Percentiles rank a stretch among this genome's conserved stretches.
Conservation (phyloP, 2,113 vertebrate genomes). For the Lycaon pictus region DNA sequence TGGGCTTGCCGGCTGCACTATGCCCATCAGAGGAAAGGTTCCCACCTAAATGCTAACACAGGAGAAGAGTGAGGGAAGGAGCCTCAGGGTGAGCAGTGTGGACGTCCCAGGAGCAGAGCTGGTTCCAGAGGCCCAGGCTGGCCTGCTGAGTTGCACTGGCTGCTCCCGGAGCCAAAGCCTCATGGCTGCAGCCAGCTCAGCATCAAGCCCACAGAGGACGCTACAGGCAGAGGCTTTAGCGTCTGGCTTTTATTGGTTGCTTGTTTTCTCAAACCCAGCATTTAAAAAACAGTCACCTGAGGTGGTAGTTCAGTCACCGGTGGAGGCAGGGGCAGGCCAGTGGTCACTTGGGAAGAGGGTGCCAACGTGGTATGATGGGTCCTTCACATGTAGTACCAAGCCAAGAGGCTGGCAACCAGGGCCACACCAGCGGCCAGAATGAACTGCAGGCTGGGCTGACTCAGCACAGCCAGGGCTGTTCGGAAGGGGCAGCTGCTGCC, state of each 20-base stretch:
- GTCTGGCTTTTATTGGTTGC: conserved; percentile 77
- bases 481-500: conserved; percentile 87
- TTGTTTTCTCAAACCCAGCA: conserved; percentile 77
- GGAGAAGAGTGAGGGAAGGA: fast-evolving
- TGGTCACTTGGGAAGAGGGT: background rate
- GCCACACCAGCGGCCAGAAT: conserved; percentile 91
- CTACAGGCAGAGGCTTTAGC: conserved; percentile 50
- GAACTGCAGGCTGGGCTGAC: conserved; percentile 92
- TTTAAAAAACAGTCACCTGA: conserved; percentile 79
- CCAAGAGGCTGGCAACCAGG: conserved; percentile 89
- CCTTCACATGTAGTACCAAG: conserved; percentile 95
- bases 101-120: background rate
- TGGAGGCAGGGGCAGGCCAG: background rate
- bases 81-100: background rate
- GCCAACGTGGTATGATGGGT: background rate
- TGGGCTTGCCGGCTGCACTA: background rate
- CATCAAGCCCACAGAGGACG: conserved; percentile 31
- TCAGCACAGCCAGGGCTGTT: conserved; percentile 85
- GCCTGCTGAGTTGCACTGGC: background rate
- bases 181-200: background rate
- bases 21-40: background rate
- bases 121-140: background rate
- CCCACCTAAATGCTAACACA: background rate
- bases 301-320: conserved; percentile 65
- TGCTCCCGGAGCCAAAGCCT: background rate